Percentiles rank a stretch among this genome's conserved stretches.
Evolutionary conservation across 2,888 invertebrate species (phyloP).

Genomic region (Perdita meconis): DNA sequence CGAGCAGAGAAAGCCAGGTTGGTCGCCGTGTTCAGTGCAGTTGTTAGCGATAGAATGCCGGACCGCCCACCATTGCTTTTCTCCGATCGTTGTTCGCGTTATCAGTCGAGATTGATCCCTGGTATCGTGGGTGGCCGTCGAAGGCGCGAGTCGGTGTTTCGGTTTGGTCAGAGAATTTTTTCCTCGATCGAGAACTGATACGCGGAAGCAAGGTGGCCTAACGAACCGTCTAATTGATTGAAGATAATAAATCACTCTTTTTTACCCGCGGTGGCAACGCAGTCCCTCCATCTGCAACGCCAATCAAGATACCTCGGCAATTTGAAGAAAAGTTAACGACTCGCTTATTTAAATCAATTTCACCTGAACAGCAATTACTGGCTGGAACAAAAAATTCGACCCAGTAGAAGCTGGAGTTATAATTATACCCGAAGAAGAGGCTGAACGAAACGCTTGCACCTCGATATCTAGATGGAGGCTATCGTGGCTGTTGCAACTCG

Average conservation of each 20-base stretch:
- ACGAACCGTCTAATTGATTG: conserved; percentile 14
- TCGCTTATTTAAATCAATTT: conserved; percentile 33
- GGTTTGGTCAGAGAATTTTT: conserved; percentile 9
- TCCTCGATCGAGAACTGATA: conserved; percentile 10
- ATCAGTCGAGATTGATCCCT: conserved; percentile 65
- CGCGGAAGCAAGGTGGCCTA: conserved; percentile 1
- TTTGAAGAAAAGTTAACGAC: conserved; percentile 1
- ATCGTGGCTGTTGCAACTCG: not conserved
- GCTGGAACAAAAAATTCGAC: no score
- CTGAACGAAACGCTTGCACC: no score
- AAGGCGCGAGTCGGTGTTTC: conserved; percentile 38
- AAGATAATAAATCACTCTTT: conserved; percentile 9
- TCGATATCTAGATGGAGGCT: conserved; percentile 2
- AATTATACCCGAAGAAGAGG: no score
- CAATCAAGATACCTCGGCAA: conserved; percentile 17
- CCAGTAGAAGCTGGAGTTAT: no score
- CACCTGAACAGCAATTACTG: not conserved
- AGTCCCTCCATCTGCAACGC: not conserved
- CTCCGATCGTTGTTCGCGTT: conserved; percentile 45
- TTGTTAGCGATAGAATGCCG: conserved; percentile 59
- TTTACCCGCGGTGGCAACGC: not conserved
- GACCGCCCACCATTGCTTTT: conserved; percentile 55
- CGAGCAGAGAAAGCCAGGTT: conserved; percentile 68
- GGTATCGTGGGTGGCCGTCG: conserved; percentile 55
- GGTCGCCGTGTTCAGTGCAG: conserved; percentile 34